Evolutionary conservation across 2,888 invertebrate genomes (phyloP), one percentile per base, ranked within the genome.

Genomic region (Anoplius nigerrimus): DNA sequence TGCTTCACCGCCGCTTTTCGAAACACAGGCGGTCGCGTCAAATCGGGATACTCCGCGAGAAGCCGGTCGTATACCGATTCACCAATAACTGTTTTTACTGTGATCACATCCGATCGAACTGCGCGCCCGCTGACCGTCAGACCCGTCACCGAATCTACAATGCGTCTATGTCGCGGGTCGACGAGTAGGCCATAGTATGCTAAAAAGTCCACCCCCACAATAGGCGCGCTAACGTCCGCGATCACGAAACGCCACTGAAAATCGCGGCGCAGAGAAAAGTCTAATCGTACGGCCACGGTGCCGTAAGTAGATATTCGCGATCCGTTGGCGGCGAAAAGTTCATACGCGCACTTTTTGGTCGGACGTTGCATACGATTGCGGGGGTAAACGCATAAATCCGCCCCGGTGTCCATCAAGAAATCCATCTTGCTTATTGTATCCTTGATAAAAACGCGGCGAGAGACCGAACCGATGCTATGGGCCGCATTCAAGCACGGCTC

Each of bases 121-220:
- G 27, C 2, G 27, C 4, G 6, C 2, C 27, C 27, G 6, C 27
- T 27, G 27, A 27, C 2, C 6, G 27, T 6, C 6, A 27, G 6
- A 5, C 6, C 27, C 4, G 27, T 27, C 0, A 58, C 22, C 2
- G 52, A 16, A 16, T 81, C 81, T 0, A 82, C 46, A 0, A 87
- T 34, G 0, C 76, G 66, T 8, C 70, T 56, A 15, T 83, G 76
- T 2, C 69, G 60, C 0, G 79, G 27, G 59, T 87, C 86, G 0
- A 85, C 82, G 0, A 86, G 66, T 0, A 88, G 68, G n/a, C 79
- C 76, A 57, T 75, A 86, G 58, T 81, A 74, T 0, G 53, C 54
- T 15, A 87, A 63, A 62, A 88, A 85, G 72, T 86, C 86, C 3
- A 77, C 85, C 8, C 86, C 85, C 24, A 87, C 84, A 11, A 87